Evolutionary conservation across 2,888 invertebrate species (phyloP), one percentile per base, ranked within the genome.

Genomic region (Microctonus aethiopoides): DNA sequence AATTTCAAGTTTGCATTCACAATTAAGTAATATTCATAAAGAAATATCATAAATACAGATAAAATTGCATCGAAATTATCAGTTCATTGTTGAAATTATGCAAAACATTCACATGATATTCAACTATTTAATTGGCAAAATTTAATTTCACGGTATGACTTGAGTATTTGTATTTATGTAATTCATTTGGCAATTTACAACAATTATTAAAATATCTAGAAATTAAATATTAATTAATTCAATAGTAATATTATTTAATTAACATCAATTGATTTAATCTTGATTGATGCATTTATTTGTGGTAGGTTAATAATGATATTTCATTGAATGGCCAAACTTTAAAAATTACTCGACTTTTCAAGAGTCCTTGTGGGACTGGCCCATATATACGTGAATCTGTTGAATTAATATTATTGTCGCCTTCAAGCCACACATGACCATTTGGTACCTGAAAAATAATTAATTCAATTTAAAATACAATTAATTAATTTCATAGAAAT

Each of bases 341-440:
- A 80, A 91, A 93, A n/a, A 96, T 80, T 13, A 94, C 96, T 82
- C 94, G 90, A 80, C 96, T 94, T 75, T 91, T 89, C 66, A 97
- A 90, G 9, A 98, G 88, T 2, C 95, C 97, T 81, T 93, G 91
- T 0, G 97, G 97, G 22, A 98, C 93, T 6, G 97, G 93, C 0
- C 97, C 98, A 87, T 95, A 97, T 7, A 88, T 88, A 76, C 96
- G 90, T 1, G 97, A 97, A 87, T 98, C 98, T 0, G 92, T 90
- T 9, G 97, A 97, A 87, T 96, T 95, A 65, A 85, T 86, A 11
- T 89, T 89, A 86, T 98, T 98, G 83, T 98, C 97, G 20, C 98
- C 97, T 88, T 96, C 95, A 71, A 97, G 87, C 97, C 97, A 97
- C 0, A 97, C 93, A 86, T 95, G 94, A 1, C 96, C 96, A 77